Percentiles rank a stretch among this genome's conserved stretches.
phyloP scores from a whole-genome alignment of 2,888 invertebrate genomes.

The Drosophila siamana region DNA sequence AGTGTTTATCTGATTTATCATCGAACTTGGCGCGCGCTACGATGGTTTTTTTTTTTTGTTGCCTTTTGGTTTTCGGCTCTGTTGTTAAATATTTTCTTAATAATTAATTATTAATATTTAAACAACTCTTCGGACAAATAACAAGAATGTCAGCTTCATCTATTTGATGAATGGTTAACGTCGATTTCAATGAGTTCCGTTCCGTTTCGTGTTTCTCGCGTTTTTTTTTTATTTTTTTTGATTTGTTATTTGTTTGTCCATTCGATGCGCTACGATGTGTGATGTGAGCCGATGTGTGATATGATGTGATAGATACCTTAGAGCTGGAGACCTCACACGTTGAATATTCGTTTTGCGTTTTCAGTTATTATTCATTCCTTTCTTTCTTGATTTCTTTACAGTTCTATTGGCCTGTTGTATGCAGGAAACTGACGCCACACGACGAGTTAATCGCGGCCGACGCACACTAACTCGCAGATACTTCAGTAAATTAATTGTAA shows the following conservation, averaged over 20 bases:
- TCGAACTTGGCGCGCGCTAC: slow-evolving; percentile 58
- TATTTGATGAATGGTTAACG: slow-evolving; percentile 69
- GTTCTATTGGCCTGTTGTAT: slow-evolving; percentile 89
- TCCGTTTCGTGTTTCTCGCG: slow-evolving; percentile 43
- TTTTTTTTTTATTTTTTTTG: slow-evolving; percentile 16
- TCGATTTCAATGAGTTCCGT: slow-evolving; percentile 70
- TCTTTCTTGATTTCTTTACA: slow-evolving; percentile 71
- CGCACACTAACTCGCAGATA: slow-evolving; percentile 92
- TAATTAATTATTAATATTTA: slow-evolving; percentile 78
- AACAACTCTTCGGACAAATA: slow-evolving; percentile 59
- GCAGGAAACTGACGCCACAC: slow-evolving; percentile 91
- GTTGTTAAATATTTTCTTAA: slow-evolving; percentile 66
- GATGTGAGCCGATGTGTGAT: slow-evolving; percentile 25
- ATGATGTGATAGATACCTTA: slow-evolving; percentile 42
- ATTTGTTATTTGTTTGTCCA: slow-evolving; percentile 30
- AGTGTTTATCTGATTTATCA: slow-evolving; percentile 61
- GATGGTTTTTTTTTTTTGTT: slow-evolving; percentile 30
- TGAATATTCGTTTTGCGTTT: slow-evolving; percentile 26
- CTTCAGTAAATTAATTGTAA: slow-evolving; percentile 88
- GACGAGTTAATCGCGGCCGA: slow-evolving; percentile 92
- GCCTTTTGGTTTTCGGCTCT: slow-evolving; percentile 30
- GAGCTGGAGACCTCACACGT: slow-evolving; percentile 56
- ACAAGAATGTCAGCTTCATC: slow-evolving; percentile 46
- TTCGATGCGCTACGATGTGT: slow-evolving; percentile 12
- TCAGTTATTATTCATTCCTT: slow-evolving; percentile 29